Conservation (phyloP, 2,888 invertebrate genomes). For the Ochropacha duplaris region DNA sequence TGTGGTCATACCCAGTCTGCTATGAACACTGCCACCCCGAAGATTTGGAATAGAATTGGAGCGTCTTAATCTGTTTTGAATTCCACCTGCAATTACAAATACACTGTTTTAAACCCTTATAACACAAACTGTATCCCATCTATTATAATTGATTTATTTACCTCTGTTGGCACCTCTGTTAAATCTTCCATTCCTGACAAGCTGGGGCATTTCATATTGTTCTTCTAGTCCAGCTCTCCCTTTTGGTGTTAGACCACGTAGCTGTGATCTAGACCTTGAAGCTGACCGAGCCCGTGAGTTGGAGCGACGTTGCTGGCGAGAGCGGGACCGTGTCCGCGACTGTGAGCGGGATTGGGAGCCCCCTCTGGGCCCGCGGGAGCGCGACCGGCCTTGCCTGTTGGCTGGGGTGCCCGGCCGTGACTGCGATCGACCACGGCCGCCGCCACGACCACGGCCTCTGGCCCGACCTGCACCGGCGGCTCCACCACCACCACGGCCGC, state of each 20-base stretch:
- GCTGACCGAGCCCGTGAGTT: constrained; percentile 56
- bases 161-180: constrained; percentile 34
- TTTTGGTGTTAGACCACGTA: constrained; percentile 66
- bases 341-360: constrained; percentile 50
- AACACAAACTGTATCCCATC: not conserved
- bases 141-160: not conserved
- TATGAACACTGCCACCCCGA: constrained; percentile 53
- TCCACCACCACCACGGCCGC: constrained; percentile 48
- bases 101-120: not conserved
- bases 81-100: constrained; percentile 47
- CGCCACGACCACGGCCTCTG: constrained; percentile 32
- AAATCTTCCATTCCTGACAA: constrained; percentile 51
- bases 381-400: constrained; percentile 42
- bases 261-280: constrained; percentile 64
- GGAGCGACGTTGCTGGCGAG: constrained; percentile 47
- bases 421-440: constrained; percentile 43
- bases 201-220: constrained; percentile 50
- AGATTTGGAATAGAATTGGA: constrained; percentile 56
- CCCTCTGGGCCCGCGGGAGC: constrained; percentile 43
- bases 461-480: no score
- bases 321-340: constrained; percentile 47
- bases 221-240: constrained; percentile 69
- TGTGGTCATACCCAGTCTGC: constrained; percentile 64
- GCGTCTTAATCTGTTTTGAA: constrained; percentile 51
- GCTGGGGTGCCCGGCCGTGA: constrained; percentile 44